Evolutionary conservation across 2,113 vertebrate genomes (phyloP), one percentile per base, ranked within the genome.

Genomic region (Acinonyx jubatus): DNA sequence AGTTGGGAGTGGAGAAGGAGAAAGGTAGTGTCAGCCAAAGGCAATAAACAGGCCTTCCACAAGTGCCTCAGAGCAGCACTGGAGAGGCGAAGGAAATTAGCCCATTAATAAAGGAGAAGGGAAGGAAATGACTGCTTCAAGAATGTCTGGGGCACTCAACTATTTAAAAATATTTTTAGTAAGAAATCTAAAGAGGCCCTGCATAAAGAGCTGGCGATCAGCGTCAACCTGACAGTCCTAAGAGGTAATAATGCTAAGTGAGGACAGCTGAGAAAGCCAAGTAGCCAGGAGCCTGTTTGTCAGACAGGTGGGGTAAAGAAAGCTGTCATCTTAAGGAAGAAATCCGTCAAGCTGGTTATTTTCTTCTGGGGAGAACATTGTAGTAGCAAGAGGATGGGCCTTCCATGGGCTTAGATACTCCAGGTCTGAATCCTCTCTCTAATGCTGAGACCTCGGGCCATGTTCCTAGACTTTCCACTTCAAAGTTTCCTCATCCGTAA

Each of bases 1-100:
- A 96, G 69, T 66, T 69, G 87, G 94, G 80, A 95, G 94, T 95
- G 94, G 95, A 97, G 95, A 82, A 79, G 92, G 85, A 93, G 97
- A 97, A 88, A 97, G 97, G 94, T 94, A 85, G 92, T 96, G 97
- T 96, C 97, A 94, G 97, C 98, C 97, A 98, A 98, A 97, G 94
- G 96, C 97, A 98, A 98, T 97, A 97, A 97, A 98, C 97, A 98
- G 95, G 48, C 95, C 94, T 96, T 90, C 88, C 97, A 93, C 48
- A 19, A 94, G 36, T 3, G 91, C 95, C 97, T 86, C 91, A 25
- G 96, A 97, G 92, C 95, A 84, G 45, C 94, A 19, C 73, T 36
- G 48, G 73, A 91, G 97, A 97, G 96, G 83, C 68, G 81, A 93
- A 96, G 97, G 95, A 93, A 98, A 97, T 55, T 78, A 97, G 87